Base-by-base conservation (phyloP, 2,797 vertebrate genomes). In the Microctenopoma lineatum region DNA sequence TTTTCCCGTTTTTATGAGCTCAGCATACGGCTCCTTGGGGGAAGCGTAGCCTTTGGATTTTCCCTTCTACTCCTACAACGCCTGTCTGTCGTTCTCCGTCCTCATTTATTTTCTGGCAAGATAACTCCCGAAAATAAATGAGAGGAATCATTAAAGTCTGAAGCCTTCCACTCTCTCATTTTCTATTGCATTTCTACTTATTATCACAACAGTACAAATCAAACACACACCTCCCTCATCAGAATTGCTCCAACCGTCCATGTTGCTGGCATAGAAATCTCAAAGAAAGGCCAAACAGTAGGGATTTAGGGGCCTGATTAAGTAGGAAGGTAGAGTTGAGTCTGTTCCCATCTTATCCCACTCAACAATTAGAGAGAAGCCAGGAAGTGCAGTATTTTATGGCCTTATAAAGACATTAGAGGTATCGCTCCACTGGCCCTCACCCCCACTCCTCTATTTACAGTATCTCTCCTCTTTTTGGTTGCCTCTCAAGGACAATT, bases 361-460 rank as follows among this genome's bases (percentile, higher is more conserved):
- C 42, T 21, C 45, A 75, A 80, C 80, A 90, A 89, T 86, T 89
- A 90, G 60, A 88, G 59, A 69, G 61, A 75, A 69, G 75, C 66
- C 80, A 90, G 80, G 83, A 88, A 87, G 74, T 70, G 47, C 80
- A 81, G 55, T 61, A 63, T 83, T 88, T 89, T 90, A 89, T 82
- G 69, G 66, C 80, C 79, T 87, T 86, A 87, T 89, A 88, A 91
- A 87, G 72, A 83, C 85, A 84, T 89, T 86, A 78, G 73, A 78
- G 74, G 59, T 66, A 60, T 68, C 51, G 47, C 77, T 77, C 47
- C 45, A 64, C 67, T 72, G 47, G 55, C 67, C 65, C 75, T 66
- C 56, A 55, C 26, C 75, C 47, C 34, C 15, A 21, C 32, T 44
- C 56, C 47, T 65, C 42, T 25, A 38, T 77, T 73, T 65, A 77